Base-by-base conservation (phyloP, 2,113 vertebrate genomes). In the Rhombomys opimus region DNA sequence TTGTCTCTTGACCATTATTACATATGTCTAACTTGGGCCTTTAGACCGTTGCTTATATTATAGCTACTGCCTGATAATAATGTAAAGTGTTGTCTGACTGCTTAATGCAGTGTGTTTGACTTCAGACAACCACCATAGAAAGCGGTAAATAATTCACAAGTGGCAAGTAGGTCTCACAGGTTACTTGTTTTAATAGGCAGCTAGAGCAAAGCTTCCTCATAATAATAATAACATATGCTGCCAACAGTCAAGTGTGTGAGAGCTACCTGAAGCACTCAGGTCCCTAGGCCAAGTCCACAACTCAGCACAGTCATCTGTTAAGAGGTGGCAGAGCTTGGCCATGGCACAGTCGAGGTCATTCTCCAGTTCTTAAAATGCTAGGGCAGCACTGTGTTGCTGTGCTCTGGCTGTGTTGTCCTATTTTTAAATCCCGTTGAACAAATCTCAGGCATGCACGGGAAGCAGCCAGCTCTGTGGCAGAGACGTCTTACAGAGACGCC, bases 121-220 rank as follows among this genome's bases (percentile, higher is more conserved):
- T 85, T 91, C 57, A 73, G 54, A 91, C 41, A 67, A 35, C 41
- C 63, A 78, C 63, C 10, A 7, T 89, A 92, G 63, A 77, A 87
- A 82, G 91, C 14, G 18, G 76, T 72, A 84, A 57, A 65, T 89
- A 96, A 91, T 77, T 61, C 4, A 38, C 61, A 90, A 94, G n/a
- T 57, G 61, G 38, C 38, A 17, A 75, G 80, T 67, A 59, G 52
- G 82, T 87, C 35, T 23, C 32, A 35, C 25, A 67, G 17, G 52
- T 72, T 41, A 72, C 61, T 77, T 91, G 35, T 57, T 81, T 41
- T 41, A 41, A 32, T 54, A 91, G 41, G 32, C 32, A 84, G 25
- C 54, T 72, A 30, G n/a, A 68, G 54, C 72, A 93, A 93, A 73
- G 18, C 10, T 46, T 77, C 68, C 70, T 57, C 68, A 20, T 65